phyloP scores from a whole-genome alignment of 35 echinoderm and acorn worm species.

The Holothuria glaberrima region DNA sequence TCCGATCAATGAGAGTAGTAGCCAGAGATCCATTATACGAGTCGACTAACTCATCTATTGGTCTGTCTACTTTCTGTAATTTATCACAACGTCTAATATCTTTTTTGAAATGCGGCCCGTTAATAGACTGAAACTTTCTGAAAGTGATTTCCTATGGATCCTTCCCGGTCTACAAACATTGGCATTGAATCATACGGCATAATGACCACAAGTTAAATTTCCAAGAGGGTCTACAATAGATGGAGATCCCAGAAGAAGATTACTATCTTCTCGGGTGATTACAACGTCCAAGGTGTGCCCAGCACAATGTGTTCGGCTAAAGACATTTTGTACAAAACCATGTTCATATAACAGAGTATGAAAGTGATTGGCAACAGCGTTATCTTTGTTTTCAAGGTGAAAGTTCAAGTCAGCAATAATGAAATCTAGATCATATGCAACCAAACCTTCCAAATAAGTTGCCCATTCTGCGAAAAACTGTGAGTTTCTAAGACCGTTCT shows the following conservation, averaged over 20 bases:
- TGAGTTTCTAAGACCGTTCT: slow-evolving; percentile 19
- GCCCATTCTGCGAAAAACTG: slow-evolving; percentile 9
- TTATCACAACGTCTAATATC: slow-evolving; percentile 20
- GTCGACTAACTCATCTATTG: neutral
- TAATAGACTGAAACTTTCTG: slow-evolving; percentile 12
- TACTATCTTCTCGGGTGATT: neutral
- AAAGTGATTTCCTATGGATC: neutral
- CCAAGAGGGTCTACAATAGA: slow-evolving; percentile 7
- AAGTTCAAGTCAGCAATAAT: slow-evolving; percentile 26
- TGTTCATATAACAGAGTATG: slow-evolving; percentile 1
- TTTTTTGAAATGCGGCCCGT: neutral
- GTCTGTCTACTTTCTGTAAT: slow-evolving; percentile 1
- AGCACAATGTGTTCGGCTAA: neutral
- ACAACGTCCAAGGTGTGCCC: slow-evolving; percentile 19
- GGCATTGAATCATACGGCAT: neutral
- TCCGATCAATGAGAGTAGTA: neutral
- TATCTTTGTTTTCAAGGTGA: neutral
- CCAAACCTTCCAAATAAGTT: slow-evolving; percentile 16
- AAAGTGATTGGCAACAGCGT: neutral
- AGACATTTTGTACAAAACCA: neutral
- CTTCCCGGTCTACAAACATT: neutral
- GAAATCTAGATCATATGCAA: neutral
- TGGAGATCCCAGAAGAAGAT: neutral
- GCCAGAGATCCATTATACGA: neutral
- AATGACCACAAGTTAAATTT: slow-evolving; percentile 35